phyloP scores from a whole-genome alignment of 23 tunicate species.

The Styela plicata region DNA sequence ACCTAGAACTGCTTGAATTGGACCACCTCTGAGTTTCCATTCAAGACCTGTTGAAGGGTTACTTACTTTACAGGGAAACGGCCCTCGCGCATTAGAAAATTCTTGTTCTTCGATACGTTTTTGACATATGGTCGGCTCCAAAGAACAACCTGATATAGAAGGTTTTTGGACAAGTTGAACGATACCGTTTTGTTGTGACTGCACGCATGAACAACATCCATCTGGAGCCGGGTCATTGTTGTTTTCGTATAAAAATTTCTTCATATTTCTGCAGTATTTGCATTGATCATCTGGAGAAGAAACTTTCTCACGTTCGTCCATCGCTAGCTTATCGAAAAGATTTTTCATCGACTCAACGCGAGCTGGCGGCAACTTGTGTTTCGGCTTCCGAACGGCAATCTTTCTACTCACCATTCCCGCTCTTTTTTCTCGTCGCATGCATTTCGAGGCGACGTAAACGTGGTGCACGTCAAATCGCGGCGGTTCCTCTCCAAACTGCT shows the following conservation, averaged over 20 bases:
- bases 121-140: not conserved
- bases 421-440: not conserved
- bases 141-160: not conserved
- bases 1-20: not conserved
- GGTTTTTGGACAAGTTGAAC: not conserved
- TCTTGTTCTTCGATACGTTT: not conserved
- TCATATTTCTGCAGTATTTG: not conserved
- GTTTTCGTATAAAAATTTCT: not conserved
- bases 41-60: conserved; percentile 1
- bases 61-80: conserved; percentile 10
- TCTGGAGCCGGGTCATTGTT: not conserved
- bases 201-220: not conserved
- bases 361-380: not conserved
- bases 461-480: not conserved
- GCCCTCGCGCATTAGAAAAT: not conserved
- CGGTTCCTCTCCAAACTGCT: not conserved
- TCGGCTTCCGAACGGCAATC: not conserved
- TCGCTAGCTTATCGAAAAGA: not conserved
- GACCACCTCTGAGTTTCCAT: not conserved
- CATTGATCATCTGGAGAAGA: not conserved
- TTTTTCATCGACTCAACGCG: conserved; percentile 1
- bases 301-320: not conserved
- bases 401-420: not conserved
- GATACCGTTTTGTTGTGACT: not conserved
- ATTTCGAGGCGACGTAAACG: not conserved